phyloP scores from a whole-genome alignment of 2,113 vertebrate species.

The Antidorcas marsupialis region DNA sequence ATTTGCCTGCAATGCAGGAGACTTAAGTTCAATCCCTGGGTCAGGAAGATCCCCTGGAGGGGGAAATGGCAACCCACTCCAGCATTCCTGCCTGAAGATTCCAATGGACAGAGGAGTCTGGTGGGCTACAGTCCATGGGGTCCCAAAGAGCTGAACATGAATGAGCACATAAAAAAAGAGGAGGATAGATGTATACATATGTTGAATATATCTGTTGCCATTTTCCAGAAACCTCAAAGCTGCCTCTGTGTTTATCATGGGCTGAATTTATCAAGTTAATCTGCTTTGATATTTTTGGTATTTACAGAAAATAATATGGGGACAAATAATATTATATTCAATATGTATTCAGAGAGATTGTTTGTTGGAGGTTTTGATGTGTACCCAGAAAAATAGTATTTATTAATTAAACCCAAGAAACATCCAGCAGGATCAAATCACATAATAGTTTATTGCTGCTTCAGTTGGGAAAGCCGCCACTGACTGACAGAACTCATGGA shows the following conservation, averaged over 20 bases:
- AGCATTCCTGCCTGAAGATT: neutral
- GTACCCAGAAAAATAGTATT: conserved; percentile 25
- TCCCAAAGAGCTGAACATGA: neutral
- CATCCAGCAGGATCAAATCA: conserved; percentile 29
- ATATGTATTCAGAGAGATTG: neutral
- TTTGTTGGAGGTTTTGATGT: conserved; percentile 46
- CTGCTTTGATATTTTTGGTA: neutral
- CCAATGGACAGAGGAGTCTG: neutral
- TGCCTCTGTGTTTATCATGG: neutral
- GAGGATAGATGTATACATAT: neutral
- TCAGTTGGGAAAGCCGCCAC: neutral
- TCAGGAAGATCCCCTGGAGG: neutral
- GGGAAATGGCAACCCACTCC: neutral
- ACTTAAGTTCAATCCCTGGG: neutral
- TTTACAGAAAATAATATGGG: neutral
- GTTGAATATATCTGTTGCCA: neutral
- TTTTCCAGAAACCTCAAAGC: neutral
- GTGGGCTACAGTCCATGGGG: neutral
- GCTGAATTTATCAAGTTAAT: neutral
- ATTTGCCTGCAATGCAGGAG: neutral
- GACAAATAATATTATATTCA: neutral
- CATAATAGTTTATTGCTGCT: neutral
- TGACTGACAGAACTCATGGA: neutral
- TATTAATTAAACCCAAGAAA: conserved; percentile 40
- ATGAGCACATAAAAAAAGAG: neutral